Evolutionary conservation across 2,888 invertebrate genomes (phyloP), one percentile per base, ranked within the genome.

Genomic region (Panzeria rudis): DNA sequence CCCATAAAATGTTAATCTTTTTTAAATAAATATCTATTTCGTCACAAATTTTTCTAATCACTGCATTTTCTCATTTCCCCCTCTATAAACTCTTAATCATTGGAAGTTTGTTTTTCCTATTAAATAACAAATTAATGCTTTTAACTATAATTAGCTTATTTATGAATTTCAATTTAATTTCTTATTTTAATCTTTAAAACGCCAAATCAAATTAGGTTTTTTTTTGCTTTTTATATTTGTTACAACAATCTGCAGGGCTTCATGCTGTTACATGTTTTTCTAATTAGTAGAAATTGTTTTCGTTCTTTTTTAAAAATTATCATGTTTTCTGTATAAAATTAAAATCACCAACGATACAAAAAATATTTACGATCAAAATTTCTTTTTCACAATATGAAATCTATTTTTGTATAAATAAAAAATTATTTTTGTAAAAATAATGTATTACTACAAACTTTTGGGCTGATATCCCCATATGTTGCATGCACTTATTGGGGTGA

Each of bases 401-500:
- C 64, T 76, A 76, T 76, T 76, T 76, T 76, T 52, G 15, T 52
- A 17, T 17, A 61, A 44, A 61, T 47, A 11, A 64, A 52, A 52
- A 38, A 38, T 47, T 62, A 73, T 73, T 50, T 62, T 50, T 62
- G 44, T 66, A 56, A 47, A 76, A 23, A 56, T 44, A 66, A 50
- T 38, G 15, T 69, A 29, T 61, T 59, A 38, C 68, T 61, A 77
- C 4, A 69, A 77, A 61, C 25, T 50, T 69, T 69, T 17, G 38
- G 29, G 35, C 17, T 38, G 20, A 44, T 76, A 76, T 75, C 23
- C 75, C 68, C 81, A 82, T 82, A 82, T 82, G 81, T 64, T 76
- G 62, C 69, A n/a, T 54, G 54, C 79, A 80, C 25, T 35, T 54
- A 82, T 78, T 80, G 84, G 84, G 84, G 80, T 84, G 84, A 84